Base-by-base conservation (phyloP, 2,113 vertebrate species). In the Otocyon megalotis region DNA sequence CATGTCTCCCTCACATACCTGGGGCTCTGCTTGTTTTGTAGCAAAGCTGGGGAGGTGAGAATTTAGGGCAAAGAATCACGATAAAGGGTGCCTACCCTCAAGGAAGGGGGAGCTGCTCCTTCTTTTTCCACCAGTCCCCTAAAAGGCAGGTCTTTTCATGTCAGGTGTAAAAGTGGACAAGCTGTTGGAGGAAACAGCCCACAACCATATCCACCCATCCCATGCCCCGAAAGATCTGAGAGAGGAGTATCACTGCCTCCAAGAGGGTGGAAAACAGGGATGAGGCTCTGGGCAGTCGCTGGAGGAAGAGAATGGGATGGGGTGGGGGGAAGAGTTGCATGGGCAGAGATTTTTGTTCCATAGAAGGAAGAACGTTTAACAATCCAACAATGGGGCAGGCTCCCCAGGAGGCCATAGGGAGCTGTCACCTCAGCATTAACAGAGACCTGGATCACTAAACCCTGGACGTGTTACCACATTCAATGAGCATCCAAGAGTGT, bases 121-220 rank as follows among this genome's bases (percentile, higher is more conserved):
- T 80, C 43, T 56, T 4, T 93, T 58, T 28, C 24, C 37, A 0
- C 19, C 0, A n/a, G 9, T 3, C 4, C 35, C 24, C 35, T 20
- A 10, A 10, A 35, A 63, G n/a, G 15, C 2, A 62, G n/a, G 4
- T 0, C 35, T 37, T 10, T n/a, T 71, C 37, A 16, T 74, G 37
- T 54, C 12, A 35, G 8, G 19, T 72, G 20, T 48, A 53, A 63
- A 77, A 67, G 1, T 30, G 72, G 82, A 72, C 14, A 14, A 13
- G 35, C 17, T 35, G 82, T 43, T 53, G 67, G 16, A 53, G 88
- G 54, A 85, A 87, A 63, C 48, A 69, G 48, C 32, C 32, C 28
- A 88, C 30, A 58, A 20, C 8, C 10, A 0, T 0, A 74, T 22
- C 15, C 17, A 8, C 22, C 8, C 14, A 14, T 3, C 28, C 14